Percentiles rank a stretch among this genome's conserved stretches.
Evolutionary conservation across 2,888 invertebrate genomes (phyloP).

Genomic region (Ectobius pallidus): DNA sequence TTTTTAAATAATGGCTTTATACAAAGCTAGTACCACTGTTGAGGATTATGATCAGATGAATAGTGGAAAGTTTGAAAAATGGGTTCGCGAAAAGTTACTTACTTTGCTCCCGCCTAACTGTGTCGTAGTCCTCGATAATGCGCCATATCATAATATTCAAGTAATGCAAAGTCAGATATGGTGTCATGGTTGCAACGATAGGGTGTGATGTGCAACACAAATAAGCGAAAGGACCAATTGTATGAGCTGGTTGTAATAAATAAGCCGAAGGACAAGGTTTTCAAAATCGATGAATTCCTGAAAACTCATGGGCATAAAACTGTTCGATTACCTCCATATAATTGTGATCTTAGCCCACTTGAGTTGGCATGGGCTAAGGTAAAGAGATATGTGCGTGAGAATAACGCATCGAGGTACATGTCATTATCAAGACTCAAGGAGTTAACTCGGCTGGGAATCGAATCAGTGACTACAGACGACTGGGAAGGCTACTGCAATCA

Average conservation of each 20-base stretch:
- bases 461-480: neutral
- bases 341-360: slow-evolving; percentile 1
- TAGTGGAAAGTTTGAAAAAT: neutral
- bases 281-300: neutral
- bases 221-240: neutral
- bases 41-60: neutral
- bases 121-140: neutral
- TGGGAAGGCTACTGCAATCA: neutral
- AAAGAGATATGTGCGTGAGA: neutral
- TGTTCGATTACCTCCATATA: neutral
- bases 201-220: neutral
- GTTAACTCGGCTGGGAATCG: neutral
- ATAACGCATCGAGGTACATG: neutral
- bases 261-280: neutral
- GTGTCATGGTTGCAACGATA: neutral
- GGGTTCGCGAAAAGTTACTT: neutral
- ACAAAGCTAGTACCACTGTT: neutral
- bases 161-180: neutral
- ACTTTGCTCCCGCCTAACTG: neutral
- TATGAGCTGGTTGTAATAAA: neutral
- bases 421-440: neutral
- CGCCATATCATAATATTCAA: neutral
- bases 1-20: slow-evolving; percentile 3
- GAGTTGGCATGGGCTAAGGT: neutral
- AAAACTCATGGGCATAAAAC: neutral